Evolutionary conservation across 2,113 vertebrate species (phyloP), one percentile per base, ranked within the genome.

Genomic region (Parus major): DNA sequence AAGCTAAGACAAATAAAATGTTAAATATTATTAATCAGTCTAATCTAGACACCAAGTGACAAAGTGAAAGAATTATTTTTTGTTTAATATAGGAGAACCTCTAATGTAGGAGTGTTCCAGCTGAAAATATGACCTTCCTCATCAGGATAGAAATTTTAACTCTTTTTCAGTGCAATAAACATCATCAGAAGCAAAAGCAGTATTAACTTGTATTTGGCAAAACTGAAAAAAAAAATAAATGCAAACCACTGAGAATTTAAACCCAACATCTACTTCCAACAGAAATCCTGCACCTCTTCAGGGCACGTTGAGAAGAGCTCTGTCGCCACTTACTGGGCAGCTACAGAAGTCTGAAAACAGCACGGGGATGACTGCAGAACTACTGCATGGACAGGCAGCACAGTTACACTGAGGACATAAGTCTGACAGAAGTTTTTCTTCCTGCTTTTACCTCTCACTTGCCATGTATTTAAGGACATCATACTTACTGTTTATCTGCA

Each of bases 271-370:
- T 19, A 11, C 19, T 29, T 15, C 15, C 56, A 50, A 33, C 22
- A 71, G 23, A 75, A 59, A 64, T 23, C n/a, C 24, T 41, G 44
- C 53, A 22, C 1, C 16, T 16, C 29, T 33, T 11, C 11, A 7
- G 27, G 8, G 10, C 46, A 28, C 11, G 1, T 0, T 35, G 61
- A 33, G 35, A 73, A 91, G 83, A 86, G 25, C 61, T 93, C 86
- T 95, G 18, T 5, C 80, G 75, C 96, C 97, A 96, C 93, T 95
- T 87, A 52, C 68, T 78, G 97, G 95, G 46, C 46, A 88, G 25
- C 14, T 35, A 29, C n/a, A 49, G 63, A n/a, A 53, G 12, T 15
- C 7, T 20, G 47, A 15, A 69, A 68, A 41, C 5, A 4, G 61
- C 42, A 17, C 3, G 16, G 9, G 8, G 15, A 56, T 1, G 7